Evolutionary conservation across 2,797 vertebrate genomes (phyloP), one percentile per base, ranked within the genome.

Genomic region (Menidia menidia): DNA sequence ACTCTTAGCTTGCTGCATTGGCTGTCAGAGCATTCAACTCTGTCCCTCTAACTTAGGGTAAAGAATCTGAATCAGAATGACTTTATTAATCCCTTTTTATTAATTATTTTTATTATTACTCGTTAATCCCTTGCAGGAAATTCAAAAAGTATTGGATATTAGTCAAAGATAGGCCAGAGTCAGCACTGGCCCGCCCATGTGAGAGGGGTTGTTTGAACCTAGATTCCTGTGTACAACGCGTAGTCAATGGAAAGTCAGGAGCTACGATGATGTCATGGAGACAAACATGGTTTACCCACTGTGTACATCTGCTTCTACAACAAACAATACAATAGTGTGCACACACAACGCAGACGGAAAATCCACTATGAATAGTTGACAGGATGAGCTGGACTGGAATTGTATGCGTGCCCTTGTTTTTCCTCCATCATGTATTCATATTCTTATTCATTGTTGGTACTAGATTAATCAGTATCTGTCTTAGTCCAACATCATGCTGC

Each of bases 231-330:
- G 30, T 35, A 45, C 39, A 60, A 32, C 31, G 51, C 45, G 70
- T 32, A 11, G 39, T 51, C 61, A 60, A 60, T 3, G 30, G 19
- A 69, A 43, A 45, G 44, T 42, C 14, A 56, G 33, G 42, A 52
- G 59, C 19, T n/a, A 15, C 31, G 43, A 51, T 66, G 42, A 67
- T n/a, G 33, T 50, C 47, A 73, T 3, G 16, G 15, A 72, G 31
- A 69, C 57, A 68, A 68, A 71, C 58, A 54, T 11, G 41, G 51
- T 44, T 85, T 68, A 69, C 55, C 57, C n/a, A 25, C 14, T 48
- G 18, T 15, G 63, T 61, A 50, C 33, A 60, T 62, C 45, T 61
- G 58, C 35, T 67, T 81, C 42, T 50, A 60, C 42, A 41, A 52
- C 57, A 76, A 78, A 83, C 58, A 45, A 68, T 42, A 12, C 44